Base-by-base conservation (phyloP, 2,113 vertebrate species). In the Fregetta grallaria region DNA sequence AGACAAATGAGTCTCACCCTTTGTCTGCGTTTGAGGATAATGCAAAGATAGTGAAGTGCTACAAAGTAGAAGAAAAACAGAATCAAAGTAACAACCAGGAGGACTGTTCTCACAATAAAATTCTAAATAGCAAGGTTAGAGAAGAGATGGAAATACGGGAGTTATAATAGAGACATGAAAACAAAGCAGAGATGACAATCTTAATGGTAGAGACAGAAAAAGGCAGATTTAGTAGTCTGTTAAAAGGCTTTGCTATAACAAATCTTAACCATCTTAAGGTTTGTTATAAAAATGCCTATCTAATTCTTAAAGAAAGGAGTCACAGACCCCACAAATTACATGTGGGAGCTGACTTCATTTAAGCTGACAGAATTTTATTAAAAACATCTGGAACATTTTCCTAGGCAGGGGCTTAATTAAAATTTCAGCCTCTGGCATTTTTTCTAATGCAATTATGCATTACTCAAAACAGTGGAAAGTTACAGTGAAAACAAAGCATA, bases 311-410 rank as follows among this genome's bases (percentile, higher is more conserved):
- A 86, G 59, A 74, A 86, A 91, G 77, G 29, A 88, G 74, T 65
- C 49, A 16, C 71, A 92, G 89, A 86, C 49, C 78, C 63, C 91
- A 90, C 40, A 70, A 9, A 89, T 59, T 55, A 55, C 38, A 71
- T 32, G 44, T 74, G 75, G 86, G 79, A 95, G 32, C 66, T 58
- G 62, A 53, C 50, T 88, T 86, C 77, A 97, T 86, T 91, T 62
- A 67, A 92, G 62, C n/a, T 63, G 87, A 79, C 58, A 90, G 40
- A 59, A 73, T 79, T 73, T 38, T 76, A 95, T 84, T 91, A 76
- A 91, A 91, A 80, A 66, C 85, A 94, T 66, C 89, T 95, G 86
- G 74, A 95, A 58, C 20, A 10, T 62, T 91, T 70, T 95, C 70
- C 52, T 74, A 66, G 45, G 45, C 30, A 8, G 72, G 20, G 49